phyloP scores from a whole-genome alignment of 2,888 invertebrate genomes.

The Folsomia manolachei region DNA sequence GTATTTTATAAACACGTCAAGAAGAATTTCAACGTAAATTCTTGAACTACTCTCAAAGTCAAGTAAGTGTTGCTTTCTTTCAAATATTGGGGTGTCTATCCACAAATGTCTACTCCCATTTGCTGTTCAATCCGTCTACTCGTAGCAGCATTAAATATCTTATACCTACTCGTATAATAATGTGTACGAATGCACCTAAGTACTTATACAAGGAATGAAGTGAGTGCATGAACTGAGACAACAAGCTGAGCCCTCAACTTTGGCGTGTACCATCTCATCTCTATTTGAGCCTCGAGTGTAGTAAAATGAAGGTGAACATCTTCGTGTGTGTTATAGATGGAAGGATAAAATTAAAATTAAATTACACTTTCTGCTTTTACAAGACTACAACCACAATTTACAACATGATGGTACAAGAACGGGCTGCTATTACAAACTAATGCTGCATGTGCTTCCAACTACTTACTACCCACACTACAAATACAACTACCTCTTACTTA shows the following conservation, averaged over 20 bases:
- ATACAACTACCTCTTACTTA: no score
- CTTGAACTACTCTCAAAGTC: constrained; percentile 4
- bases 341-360: background rate
- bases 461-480: no score
- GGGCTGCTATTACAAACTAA: no score
- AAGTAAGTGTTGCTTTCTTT: background rate
- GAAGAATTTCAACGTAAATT: constrained; percentile 37
- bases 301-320: background rate
- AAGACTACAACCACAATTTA: background rate
- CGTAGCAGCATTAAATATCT: no score
- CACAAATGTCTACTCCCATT: background rate
- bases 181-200: background rate
- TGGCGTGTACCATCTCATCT: no score
- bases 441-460: no score
- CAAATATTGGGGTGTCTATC: background rate
- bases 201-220: background rate
- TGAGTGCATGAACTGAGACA: background rate
- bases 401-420: background rate
- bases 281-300: no score
- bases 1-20: constrained; percentile 39
- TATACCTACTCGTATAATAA: no score
- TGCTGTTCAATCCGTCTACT: background rate
- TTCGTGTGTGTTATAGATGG: background rate
- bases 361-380: background rate
- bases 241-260: background rate